A percentile compares a stretch with the other conserved stretches of the same genome.
These are phyloP conservation scores for Chrysina gloriosa DNA, from an alignment of 2,888 invertebrate species.

Conservation along the genomic window DNA sequence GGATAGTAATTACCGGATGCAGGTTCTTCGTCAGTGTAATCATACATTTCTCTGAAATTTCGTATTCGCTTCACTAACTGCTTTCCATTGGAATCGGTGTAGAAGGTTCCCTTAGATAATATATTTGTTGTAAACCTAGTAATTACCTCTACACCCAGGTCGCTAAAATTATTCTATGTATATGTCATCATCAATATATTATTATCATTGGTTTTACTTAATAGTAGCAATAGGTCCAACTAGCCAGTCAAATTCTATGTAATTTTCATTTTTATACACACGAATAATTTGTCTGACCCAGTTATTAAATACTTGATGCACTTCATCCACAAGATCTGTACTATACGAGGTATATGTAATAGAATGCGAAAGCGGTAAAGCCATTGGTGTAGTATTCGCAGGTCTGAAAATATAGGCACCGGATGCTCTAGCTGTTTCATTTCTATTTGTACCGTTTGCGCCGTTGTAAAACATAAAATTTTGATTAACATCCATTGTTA, in stretches of 20 bases:
- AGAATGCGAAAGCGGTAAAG: constrained; percentile 34
- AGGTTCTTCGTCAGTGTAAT: constrained; percentile 74
- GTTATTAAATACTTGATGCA: constrained; percentile 73
- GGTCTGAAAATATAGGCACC: constrained; percentile 94
- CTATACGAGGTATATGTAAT: constrained; percentile 53
- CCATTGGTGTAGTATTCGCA: constrained; percentile 38
- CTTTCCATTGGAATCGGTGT: constrained; percentile 93
- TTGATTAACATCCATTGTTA: constrained; percentile 66
- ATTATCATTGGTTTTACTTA: constrained; percentile 17
- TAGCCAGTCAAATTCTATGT: constrained; percentile 79
- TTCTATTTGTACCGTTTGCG: constrained; percentile 65
- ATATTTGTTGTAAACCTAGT: constrained; percentile 75
- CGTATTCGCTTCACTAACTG: constrained; percentile 80
- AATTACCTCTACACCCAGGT: constrained; percentile 83
- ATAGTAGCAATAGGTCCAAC: constrained; percentile 70
- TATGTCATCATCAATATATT: neutral
- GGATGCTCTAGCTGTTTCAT: constrained; percentile 72
- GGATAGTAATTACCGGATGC: constrained; percentile 93
- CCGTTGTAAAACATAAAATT: constrained; percentile 80
- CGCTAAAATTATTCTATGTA: constrained; percentile 59
- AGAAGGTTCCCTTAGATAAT: constrained; percentile 75
- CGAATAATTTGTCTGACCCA: constrained; percentile 81
- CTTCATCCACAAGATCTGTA: constrained; percentile 69
- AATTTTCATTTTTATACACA: constrained; percentile 70
- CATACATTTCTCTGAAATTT: constrained; percentile 78